Percentiles rank a stretch among this genome's conserved stretches.
phyloP scores from a whole-genome alignment of 30 jellyfish, hydroid and myxozoan species.

The Haliclystus octoradiatus region DNA sequence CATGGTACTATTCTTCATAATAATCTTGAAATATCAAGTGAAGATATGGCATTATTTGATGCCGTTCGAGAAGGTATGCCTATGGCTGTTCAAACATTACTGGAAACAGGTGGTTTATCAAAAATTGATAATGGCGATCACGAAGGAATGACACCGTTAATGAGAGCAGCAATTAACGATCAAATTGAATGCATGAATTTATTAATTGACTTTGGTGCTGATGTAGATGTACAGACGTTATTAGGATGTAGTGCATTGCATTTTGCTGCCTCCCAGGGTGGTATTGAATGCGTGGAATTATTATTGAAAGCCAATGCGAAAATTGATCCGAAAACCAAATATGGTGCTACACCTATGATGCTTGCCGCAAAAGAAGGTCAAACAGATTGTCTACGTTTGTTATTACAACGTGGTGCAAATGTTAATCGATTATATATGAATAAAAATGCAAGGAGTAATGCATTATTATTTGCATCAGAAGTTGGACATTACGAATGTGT shows the following conservation, averaged over 20 bases:
- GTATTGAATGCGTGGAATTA: slow-evolving; percentile 16
- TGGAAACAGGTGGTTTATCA: slow-evolving; percentile 37
- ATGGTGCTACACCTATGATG: slow-evolving; percentile 58
- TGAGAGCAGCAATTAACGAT: slow-evolving; percentile 58
- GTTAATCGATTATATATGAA: slow-evolving; percentile 41
- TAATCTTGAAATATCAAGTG: not conserved
- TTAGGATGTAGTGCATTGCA: slow-evolving; percentile 54
- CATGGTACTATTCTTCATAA: not conserved
- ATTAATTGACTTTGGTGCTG: slow-evolving; percentile 38
- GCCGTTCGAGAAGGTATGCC: slow-evolving; percentile 10
- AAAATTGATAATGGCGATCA: slow-evolving; percentile 33
- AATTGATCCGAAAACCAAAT: slow-evolving; percentile 36
- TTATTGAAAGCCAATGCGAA: slow-evolving; percentile 17
- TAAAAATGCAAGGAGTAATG: slow-evolving; percentile 15
- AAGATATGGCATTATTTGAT: slow-evolving; percentile 1
- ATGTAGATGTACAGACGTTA: slow-evolving; percentile 10
- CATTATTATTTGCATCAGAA: slow-evolving; percentile 54
- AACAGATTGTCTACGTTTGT: slow-evolving; percentile 26
- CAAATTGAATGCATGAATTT: slow-evolving; percentile 41
- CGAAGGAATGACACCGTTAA: slow-evolving; percentile 51
- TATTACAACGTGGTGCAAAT: slow-evolving; percentile 29
- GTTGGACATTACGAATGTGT: slow-evolving; percentile 54
- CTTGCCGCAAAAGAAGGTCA: slow-evolving; percentile 58
- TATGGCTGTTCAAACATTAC: slow-evolving; percentile 15
- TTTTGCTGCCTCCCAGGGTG: slow-evolving; percentile 59